These are phyloP conservation scores for Cheirogaleus major DNA, from an alignment of 2,797 vertebrate genomes.

Conservation along the genomic window DNA sequence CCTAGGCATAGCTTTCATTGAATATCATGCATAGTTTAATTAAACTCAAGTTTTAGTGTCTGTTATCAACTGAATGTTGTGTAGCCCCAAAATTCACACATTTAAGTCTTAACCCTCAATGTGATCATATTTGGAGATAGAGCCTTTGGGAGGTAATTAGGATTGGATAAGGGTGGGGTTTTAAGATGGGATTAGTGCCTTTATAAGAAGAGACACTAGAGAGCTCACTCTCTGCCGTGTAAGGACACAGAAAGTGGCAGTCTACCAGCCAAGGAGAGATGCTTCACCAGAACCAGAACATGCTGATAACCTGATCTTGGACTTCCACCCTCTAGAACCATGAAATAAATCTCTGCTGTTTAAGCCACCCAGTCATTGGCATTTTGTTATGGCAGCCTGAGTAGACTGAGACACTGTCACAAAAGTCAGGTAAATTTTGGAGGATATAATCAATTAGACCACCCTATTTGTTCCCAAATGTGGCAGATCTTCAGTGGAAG, in stretches of 20 bases:
- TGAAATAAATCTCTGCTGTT: neutral
- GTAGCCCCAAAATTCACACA: neutral
- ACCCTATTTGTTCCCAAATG: slow-evolving; percentile 11
- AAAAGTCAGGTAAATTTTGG: slow-evolving; percentile 25
- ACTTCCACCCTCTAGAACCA: neutral
- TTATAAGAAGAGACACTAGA: neutral
- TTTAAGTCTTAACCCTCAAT: neutral
- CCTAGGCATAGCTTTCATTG: neutral
- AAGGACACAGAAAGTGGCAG: neutral
- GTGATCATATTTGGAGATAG: neutral
- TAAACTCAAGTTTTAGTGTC: neutral
- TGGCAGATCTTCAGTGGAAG: neutral
- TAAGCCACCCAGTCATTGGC: neutral
- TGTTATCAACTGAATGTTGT: neutral
- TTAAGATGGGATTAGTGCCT: neutral
- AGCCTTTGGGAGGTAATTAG: neutral
- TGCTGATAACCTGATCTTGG: neutral
- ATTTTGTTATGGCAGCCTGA: neutral
- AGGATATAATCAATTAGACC: neutral
- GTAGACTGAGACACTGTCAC: neutral
- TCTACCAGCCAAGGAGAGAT: neutral
- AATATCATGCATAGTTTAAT: neutral
- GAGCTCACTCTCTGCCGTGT: neutral
- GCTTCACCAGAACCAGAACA: neutral
- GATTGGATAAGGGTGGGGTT: neutral